Evolutionary conservation across 2,113 vertebrate species (phyloP).

Genomic region (Caranx ignobilis): DNA sequence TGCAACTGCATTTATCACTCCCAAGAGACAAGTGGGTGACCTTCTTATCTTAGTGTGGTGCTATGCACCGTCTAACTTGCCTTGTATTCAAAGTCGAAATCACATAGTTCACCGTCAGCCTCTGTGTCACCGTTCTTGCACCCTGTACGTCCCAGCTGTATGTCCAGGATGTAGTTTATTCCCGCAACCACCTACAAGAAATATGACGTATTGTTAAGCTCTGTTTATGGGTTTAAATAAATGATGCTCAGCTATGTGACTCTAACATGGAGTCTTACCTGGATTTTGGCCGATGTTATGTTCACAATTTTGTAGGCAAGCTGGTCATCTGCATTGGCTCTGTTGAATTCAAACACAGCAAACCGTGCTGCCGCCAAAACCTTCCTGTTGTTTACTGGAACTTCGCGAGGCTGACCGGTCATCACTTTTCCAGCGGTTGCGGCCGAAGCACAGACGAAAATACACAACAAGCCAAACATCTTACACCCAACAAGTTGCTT

Average conservation of each 20-base stretch:
- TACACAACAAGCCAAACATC: constrained; percentile 41
- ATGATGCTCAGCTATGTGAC: background rate
- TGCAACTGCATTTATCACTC: background rate
- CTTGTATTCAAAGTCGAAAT: constrained; percentile 21
- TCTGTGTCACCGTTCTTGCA: constrained; percentile 22
- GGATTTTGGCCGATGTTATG: constrained; percentile 49
- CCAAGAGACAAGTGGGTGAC: background rate
- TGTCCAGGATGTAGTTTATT: constrained; percentile 62
- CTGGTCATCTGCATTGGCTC: background rate
- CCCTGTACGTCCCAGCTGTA: constrained; percentile 29
- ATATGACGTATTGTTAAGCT: background rate
- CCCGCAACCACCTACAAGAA: constrained; percentile 48
- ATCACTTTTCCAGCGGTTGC: background rate
- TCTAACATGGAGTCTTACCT: constrained; percentile 40
- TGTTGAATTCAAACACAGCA: constrained; percentile 55
- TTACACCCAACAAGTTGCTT: background rate
- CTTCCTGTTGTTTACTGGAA: background rate
- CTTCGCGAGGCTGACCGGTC: background rate
- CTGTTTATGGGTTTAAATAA: too few species aligned
- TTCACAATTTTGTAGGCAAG: constrained; percentile 35
- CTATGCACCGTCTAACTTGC: constrained; percentile 22
- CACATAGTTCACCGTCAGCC: background rate
- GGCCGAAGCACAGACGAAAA: background rate
- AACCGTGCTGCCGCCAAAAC: constrained; percentile 39
- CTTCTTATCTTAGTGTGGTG: background rate